Evolutionary conservation across 2,113 vertebrate species (phyloP), one percentile per base, ranked within the genome.

Genomic region (Diphyllodes magnificus): DNA sequence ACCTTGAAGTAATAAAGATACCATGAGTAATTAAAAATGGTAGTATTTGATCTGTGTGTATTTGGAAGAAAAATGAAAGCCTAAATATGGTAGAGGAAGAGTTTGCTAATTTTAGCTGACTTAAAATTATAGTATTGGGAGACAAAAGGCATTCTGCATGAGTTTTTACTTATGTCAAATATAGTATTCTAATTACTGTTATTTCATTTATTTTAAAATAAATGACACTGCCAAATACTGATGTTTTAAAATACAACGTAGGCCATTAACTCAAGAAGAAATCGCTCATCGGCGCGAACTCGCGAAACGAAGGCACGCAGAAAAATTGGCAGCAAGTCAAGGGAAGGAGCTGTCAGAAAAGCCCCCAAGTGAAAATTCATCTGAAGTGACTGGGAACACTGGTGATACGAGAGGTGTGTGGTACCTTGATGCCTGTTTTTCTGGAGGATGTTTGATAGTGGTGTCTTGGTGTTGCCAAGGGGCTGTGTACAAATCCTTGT

Each of bases 231-330:
- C 57, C 40, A 81, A 86, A 54, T 65, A 21, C 9, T 95, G n/a
- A 65, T 86, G 2, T 60, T 80, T 77, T 61, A 51, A 59, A 92
- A 69, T 71, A 7, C 27, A 63, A 81, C 47, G 2, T 75, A 99
- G 99, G 92, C 98, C 98, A 10, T 96, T 99, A 97, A 99, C 98
- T 51, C 98, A 98, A 83, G 99, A 99, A 80, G 99, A 99, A 97
- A 98, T 99, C 33, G 94, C 97, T 31, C 97, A 98, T 94, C 98
- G 99, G 39, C 97, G 98, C 11, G 99, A 99, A 28, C 76, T 97
- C 39, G 99, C 98, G 0, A 97, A 99, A 69, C 98, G 70, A 92
- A 98, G 98, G 82, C 99, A 99, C 3, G 98, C 99, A 1, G 98
- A 99, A 77, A 99, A 96, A 95, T 60, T 99, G 89, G 97, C 98